phyloP scores from a whole-genome alignment of 2,888 invertebrate species.

The Buathra laborator region DNA sequence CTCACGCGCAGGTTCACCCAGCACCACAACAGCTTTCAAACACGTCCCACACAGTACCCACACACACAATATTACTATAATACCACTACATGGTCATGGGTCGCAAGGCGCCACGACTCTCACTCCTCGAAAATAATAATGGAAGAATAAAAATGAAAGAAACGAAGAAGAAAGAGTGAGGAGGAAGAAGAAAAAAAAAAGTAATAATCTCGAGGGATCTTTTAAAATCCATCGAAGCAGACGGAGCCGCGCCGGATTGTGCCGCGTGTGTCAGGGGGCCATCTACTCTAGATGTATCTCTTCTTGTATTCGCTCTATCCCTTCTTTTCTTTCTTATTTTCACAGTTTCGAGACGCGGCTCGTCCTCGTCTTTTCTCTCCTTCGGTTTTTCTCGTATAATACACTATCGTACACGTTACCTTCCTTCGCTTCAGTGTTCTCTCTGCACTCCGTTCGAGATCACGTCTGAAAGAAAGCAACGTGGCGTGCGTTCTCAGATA shows the following conservation, averaged over 20 bases:
- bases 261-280: slow-evolving; percentile 81
- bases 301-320: slow-evolving; percentile 65
- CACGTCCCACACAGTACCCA: slow-evolving; percentile 47
- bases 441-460: slow-evolving; percentile 28
- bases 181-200: slow-evolving; percentile 81
- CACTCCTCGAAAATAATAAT: slow-evolving; percentile 82
- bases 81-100: slow-evolving; percentile 38
- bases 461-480: slow-evolving; percentile 47
- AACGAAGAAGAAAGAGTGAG: slow-evolving; percentile 81
- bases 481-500: neutral
- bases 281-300: slow-evolving; percentile 73
- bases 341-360: slow-evolving; percentile 38
- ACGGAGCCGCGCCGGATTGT: slow-evolving; percentile 84
- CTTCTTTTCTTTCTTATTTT: slow-evolving; percentile 55
- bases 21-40: slow-evolving; percentile 55
- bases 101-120: slow-evolving; percentile 55
- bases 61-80: slow-evolving; percentile 42
- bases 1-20: slow-evolving; percentile 63
- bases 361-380: slow-evolving; percentile 61
- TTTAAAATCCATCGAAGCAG: slow-evolving; percentile 85
- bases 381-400: slow-evolving; percentile 35
- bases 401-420: slow-evolving; percentile 22
- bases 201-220: slow-evolving; percentile 85
- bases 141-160: slow-evolving; percentile 79
- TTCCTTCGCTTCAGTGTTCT: slow-evolving; percentile 17